Percentiles rank a stretch among this genome's conserved stretches.
Evolutionary conservation across 2,113 vertebrate genomes (phyloP).

Genomic region (Coptodon rendalli): DNA sequence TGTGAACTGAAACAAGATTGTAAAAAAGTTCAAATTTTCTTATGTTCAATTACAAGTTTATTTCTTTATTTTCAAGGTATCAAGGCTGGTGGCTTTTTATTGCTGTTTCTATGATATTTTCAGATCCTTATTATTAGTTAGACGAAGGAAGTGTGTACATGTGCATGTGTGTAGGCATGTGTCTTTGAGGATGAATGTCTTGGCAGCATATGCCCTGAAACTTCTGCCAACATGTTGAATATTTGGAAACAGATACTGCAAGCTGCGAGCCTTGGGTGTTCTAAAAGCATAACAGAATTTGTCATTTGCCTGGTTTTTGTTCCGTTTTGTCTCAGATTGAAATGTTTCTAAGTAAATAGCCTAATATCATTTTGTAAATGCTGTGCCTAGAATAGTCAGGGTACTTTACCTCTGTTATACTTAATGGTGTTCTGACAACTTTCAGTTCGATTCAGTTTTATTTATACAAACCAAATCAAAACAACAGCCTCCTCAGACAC

Average conservation of each 20-base stretch:
- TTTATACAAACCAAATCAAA: background rate
- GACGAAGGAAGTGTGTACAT: background rate
- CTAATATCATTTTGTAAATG: background rate
- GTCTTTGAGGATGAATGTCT: constrained; percentile 3
- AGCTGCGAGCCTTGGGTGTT: background rate
- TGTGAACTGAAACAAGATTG: background rate
- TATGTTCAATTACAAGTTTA: background rate
- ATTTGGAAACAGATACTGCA: background rate
- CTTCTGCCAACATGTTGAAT: constrained; percentile 12
- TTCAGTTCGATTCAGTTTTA: background rate
- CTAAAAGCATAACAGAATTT: background rate
- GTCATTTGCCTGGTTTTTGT: background rate
- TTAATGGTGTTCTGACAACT: background rate
- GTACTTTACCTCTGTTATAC: background rate
- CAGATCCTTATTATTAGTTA: background rate
- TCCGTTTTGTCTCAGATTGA: background rate
- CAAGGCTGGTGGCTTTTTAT: background rate
- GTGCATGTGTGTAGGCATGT: background rate
- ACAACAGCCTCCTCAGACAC: background rate
- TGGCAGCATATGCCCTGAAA: constrained; percentile 20
- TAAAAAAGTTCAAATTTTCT: background rate
- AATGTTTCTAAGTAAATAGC: background rate
- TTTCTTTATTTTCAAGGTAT: background rate
- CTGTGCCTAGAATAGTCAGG: background rate
- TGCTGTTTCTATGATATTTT: background rate